These are phyloP conservation scores for Aporophyla nigra DNA, from an alignment of 2,888 invertebrate genomes.

Conservation along the genomic window DNA sequence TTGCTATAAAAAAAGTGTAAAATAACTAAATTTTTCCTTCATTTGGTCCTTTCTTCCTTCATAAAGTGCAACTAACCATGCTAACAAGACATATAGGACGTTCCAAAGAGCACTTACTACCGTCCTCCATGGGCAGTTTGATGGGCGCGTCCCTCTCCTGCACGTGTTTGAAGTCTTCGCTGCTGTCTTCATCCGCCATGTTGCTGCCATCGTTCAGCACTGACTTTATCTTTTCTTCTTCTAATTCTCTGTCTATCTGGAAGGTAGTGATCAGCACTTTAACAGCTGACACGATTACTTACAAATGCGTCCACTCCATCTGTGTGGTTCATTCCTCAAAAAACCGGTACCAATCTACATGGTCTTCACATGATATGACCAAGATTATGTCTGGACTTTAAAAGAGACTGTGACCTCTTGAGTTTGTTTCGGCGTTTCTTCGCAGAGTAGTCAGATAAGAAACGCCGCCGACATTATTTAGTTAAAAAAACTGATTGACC, in stretches of 20 bases:
- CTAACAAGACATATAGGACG: neutral
- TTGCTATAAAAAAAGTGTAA: neutral
- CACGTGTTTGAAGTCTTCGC: slow-evolving; percentile 76
- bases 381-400: too few species aligned
- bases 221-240: slow-evolving; percentile 84
- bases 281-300: too few species aligned
- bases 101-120: slow-evolving; percentile 70
- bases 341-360: too few species aligned
- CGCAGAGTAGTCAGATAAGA: too few species aligned
- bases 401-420: too few species aligned
- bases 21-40: neutral
- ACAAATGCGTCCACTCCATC: too few species aligned
- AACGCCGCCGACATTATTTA: too few species aligned
- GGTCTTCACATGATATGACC: too few species aligned
- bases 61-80: neutral
- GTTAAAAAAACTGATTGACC: too few species aligned
- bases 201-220: slow-evolving; percentile 75
- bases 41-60: neutral
- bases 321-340: too few species aligned
- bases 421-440: too few species aligned
- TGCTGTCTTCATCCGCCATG: slow-evolving; percentile 71
- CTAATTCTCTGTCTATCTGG: slow-evolving; percentile 87
- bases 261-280: neutral
- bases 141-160: slow-evolving; percentile 82
- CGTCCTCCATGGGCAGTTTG: slow-evolving; percentile 84